Evolutionary conservation across 1,140 invertebrate genomes (phyloP).

Genomic region (Drosophila burlai): DNA sequence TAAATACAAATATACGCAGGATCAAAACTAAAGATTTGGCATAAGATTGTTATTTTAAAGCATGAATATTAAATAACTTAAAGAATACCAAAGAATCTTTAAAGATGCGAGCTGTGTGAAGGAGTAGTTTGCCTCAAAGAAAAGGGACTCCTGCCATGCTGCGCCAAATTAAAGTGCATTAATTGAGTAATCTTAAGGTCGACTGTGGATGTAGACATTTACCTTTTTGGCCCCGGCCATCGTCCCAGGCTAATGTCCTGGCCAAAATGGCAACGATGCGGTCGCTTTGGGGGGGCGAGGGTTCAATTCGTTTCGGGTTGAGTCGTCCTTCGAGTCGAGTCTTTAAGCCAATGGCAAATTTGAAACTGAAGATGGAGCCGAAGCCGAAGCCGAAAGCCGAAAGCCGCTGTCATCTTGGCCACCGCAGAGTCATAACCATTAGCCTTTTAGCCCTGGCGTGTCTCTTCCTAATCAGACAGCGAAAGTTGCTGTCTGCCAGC

Average conservation of each 20-base stretch:
- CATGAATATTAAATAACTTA: too few relatives aligned
- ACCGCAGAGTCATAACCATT: conserved; percentile 83
- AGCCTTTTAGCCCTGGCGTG: conserved; percentile 79
- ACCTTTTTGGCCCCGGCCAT: conserved; percentile 59
- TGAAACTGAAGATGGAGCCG: conserved; percentile 2
- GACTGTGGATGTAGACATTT: conserved; percentile 65
- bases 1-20: too few relatives aligned
- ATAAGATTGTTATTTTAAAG: neutral
- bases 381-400: conserved; percentile 1
- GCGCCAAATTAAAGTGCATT: conserved; percentile 66
- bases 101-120: neutral
- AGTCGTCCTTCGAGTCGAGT: conserved; percentile 2
- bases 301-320: conserved; percentile 4
- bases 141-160: conserved; percentile 1
- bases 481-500: conserved; percentile 54
- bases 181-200: conserved; percentile 79
- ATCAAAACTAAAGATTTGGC: too few relatives aligned
- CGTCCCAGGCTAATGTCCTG: conserved; percentile 37
- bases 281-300: neutral
- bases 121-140: neutral
- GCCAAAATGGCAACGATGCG: conserved; percentile 22
- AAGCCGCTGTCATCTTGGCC: conserved; percentile 78
- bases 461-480: conserved; percentile 76
- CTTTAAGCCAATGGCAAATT: conserved; percentile 54
- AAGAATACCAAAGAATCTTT: too few relatives aligned